Base-by-base conservation (phyloP, 2,888 invertebrate genomes). In the Tribolium freemani region DNA sequence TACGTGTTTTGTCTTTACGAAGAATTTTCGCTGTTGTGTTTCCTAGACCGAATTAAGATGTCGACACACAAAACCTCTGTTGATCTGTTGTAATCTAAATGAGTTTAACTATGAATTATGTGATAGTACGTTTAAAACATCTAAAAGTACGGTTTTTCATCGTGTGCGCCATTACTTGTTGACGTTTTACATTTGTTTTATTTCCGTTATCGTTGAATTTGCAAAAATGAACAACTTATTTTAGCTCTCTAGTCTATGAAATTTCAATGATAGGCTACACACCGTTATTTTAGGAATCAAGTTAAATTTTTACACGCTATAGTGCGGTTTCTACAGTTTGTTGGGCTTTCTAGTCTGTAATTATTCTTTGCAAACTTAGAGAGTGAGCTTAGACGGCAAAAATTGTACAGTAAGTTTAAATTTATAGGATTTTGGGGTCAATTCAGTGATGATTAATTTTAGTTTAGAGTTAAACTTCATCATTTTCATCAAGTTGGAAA, bases 121-220 rank as follows among this genome's bases (percentile, higher is more conserved):
- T 71, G 71, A 71, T 71, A 69, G 53, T 69, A 64, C 16, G 38
- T 63, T 20, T 58, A 60, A 60, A 69, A 69, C 21, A 64, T 13
- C 63, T 48, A 63, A 38, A 3, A 26, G 38, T 8, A 9, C 38
- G n/a, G 20, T 51, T 67, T n/a, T 51, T 44, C 48, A 13, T 26
- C 44, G 53, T 60, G 46, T 66, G 9, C n/a, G 54, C 46, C 11
- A 45, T 66, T 56, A 48, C 31, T 21, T 44, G 20, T 54, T 69
- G 46, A 13, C 11, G 46, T 13, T 66, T 11, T 21, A 5, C 26
- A 38, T 26, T 53, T 31, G 51, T 64, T 63, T 20, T 20, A 44
- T 48, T 51, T 61, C 48, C 8, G 20, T 61, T 61, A 30, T 51
- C 8, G 63, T 61, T 46, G 50, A 48, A 46, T 44, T 58, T 38